Evolutionary conservation across 2,113 vertebrate genomes (phyloP), one percentile per base, ranked within the genome.

Genomic region (Saccopteryx bilineata): DNA sequence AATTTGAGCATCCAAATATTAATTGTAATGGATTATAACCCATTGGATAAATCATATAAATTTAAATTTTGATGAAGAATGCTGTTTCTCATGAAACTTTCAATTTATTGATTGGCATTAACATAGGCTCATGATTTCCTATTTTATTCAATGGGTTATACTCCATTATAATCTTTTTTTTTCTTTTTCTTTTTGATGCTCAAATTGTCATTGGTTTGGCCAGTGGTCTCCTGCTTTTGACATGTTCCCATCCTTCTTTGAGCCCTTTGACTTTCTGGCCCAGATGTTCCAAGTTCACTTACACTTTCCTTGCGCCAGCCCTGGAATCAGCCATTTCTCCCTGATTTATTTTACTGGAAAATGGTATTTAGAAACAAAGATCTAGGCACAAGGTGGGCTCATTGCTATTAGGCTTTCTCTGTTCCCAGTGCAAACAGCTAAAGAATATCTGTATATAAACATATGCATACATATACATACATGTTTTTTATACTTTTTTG

Each of bases 11-110:
- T 52, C 72, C 39, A 94, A 87, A 92, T 86, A 61, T 11, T 60
- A 54, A 72, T n/a, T 60, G 17, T 83, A 78, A 78, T 83, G 14
- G 31, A 75, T 74, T 84, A 52, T 52, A 94, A 94, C n/a, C 23
- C 75, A 80, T 0, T 50, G 9, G 83, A 90, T 46, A 90, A 72
- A 87, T 87, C 28, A 88, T 33, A 61, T 39, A 83, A 39, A 71
- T 88, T 78, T 54, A 87, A 86, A 69, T 63, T 82, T 74, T 84
- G 50, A 79, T 48, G 48, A 96, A 50, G 48, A 65, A 65, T 65
- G 72, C 24, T 78, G 13, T 24, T 92, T 84, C n/a, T 80, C 52
- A 33, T 61, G 72, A 74, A 81, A 87, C 21, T 82, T 82, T 23
- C 24, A 65, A 28, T 33, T 63, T 87, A 72, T 60, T 89, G 31